Evolutionary conservation across 1,140 invertebrate species (phyloP).

Genomic region (Ganaspis sp.): DNA sequence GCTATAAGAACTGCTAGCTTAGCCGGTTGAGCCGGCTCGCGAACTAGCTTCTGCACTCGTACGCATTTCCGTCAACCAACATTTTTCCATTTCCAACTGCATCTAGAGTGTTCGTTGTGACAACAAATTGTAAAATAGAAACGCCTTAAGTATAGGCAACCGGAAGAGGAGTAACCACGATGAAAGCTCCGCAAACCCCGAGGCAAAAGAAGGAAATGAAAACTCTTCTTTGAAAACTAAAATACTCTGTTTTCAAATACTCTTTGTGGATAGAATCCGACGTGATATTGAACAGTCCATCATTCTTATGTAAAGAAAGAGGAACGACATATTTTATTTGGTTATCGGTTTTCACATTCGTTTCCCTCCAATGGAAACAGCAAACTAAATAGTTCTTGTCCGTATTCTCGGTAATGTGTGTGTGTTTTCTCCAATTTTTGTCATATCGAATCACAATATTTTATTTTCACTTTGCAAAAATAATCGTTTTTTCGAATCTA

Average conservation of each 20-base stretch:
- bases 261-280: background rate
- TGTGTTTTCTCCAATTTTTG: no score
- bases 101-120: background rate
- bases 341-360: background rate
- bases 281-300: slow-evolving; percentile 25
- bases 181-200: slow-evolving; percentile 3
- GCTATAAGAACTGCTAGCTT: slow-evolving; percentile 15
- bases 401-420: no score
- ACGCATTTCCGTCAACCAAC: background rate
- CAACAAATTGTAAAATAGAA: slow-evolving; percentile 19
- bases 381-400: no score
- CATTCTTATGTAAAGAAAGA: background rate
- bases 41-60: slow-evolving; percentile 13
- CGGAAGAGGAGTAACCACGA: background rate
- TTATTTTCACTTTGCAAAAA: no score
- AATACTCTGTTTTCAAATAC: slow-evolving; percentile 13
- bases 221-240: slow-evolving; percentile 19
- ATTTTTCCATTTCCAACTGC: background rate
- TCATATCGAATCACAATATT: no score
- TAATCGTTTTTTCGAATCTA: no score
- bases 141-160: slow-evolving; percentile 10
- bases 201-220: background rate
- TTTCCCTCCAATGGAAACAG: background rate
- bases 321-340: background rate
- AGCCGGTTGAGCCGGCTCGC: slow-evolving; percentile 8